phyloP scores from a whole-genome alignment of 2,888 invertebrate genomes.

The Crossocerus cetratus region DNA sequence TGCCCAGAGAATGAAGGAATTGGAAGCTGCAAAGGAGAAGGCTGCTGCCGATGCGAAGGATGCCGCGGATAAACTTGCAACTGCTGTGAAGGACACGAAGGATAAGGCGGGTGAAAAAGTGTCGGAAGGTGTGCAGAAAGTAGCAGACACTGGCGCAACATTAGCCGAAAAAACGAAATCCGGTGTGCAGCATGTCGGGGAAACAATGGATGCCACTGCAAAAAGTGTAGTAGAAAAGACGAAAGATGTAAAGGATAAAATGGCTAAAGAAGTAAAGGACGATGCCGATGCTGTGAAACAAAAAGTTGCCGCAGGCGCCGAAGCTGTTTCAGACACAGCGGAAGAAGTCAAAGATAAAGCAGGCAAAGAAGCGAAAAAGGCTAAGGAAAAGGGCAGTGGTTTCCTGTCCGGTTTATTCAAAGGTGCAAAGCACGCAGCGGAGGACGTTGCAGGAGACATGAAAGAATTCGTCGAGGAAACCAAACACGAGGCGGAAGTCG shows the following conservation, averaged over 20 bases:
- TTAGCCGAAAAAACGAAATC: slow-evolving; percentile 20
- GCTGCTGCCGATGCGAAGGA: slow-evolving; percentile 37
- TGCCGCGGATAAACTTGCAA: slow-evolving; percentile 9
- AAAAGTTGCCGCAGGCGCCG: slow-evolving; percentile 8
- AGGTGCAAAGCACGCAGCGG: slow-evolving; percentile 1
- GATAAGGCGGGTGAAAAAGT: slow-evolving; percentile 18
- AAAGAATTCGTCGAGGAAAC: slow-evolving; percentile 1
- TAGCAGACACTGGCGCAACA: neutral
- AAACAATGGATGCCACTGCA: slow-evolving; percentile 13
- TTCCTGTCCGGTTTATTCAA: slow-evolving; percentile 35
- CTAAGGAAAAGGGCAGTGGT: slow-evolving; percentile 68
- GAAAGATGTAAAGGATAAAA: slow-evolving; percentile 49
- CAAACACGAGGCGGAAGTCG: slow-evolving; percentile 69
- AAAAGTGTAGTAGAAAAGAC: slow-evolving; percentile 32
- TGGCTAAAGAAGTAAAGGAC: slow-evolving; percentile 42
- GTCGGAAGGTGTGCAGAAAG: neutral
- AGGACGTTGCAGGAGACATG: slow-evolving; percentile 25
- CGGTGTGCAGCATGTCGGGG: slow-evolving; percentile 39
- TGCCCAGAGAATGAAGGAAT: slow-evolving; percentile 50
- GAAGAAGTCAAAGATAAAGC: slow-evolving; percentile 35
- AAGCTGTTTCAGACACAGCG: slow-evolving; percentile 33
- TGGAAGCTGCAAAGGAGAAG: slow-evolving; percentile 15
- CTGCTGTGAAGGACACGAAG: slow-evolving; percentile 15
- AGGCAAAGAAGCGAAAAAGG: slow-evolving; percentile 38
- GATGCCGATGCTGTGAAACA: slow-evolving; percentile 41